phyloP scores from a whole-genome alignment of 2,113 vertebrate genomes.

The Potamarius usumacintae region DNA sequence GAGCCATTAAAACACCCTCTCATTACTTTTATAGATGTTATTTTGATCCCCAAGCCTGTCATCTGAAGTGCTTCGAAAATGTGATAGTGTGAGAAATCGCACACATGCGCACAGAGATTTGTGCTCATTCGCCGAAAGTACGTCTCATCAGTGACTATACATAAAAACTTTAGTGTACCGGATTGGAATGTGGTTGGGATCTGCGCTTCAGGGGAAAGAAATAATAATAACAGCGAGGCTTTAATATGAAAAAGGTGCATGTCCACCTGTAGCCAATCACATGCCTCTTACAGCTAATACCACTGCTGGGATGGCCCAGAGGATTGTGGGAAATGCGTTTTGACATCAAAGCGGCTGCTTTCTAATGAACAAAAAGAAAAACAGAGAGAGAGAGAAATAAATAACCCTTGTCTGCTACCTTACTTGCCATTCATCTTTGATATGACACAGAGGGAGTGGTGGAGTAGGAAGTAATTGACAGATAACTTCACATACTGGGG shows the following conservation, averaged over 20 bases:
- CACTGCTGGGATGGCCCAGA: constrained; percentile 54
- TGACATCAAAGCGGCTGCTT: constrained; percentile 39
- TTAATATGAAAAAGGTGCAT: constrained; percentile 47
- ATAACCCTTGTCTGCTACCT: constrained; percentile 58
- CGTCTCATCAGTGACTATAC: background rate
- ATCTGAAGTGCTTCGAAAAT: constrained; percentile 22
- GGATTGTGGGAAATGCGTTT: constrained; percentile 58
- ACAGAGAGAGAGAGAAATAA: background rate
- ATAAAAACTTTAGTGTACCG: background rate
- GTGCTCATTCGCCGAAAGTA: background rate
- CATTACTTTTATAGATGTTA: constrained; percentile 54
- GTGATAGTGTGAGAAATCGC: constrained; percentile 40
- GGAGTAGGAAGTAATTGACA: constrained; percentile 7
- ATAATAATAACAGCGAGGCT: background rate
- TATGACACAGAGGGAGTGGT: constrained; percentile 33
- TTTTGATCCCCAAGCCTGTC: constrained; percentile 40
- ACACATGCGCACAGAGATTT: constrained; percentile 2
- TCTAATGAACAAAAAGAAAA: constrained; percentile 46
- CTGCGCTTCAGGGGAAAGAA: background rate
- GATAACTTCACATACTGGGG: constrained; percentile 15
- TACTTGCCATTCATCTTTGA: constrained; percentile 49
- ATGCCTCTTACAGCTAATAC: constrained; percentile 42
- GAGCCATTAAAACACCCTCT: constrained; percentile 45
- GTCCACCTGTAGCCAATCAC: constrained; percentile 60
- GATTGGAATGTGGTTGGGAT: constrained; percentile 19